Conservation (phyloP, 2,888 invertebrate genomes). For the Cerceris ruficornis region DNA sequence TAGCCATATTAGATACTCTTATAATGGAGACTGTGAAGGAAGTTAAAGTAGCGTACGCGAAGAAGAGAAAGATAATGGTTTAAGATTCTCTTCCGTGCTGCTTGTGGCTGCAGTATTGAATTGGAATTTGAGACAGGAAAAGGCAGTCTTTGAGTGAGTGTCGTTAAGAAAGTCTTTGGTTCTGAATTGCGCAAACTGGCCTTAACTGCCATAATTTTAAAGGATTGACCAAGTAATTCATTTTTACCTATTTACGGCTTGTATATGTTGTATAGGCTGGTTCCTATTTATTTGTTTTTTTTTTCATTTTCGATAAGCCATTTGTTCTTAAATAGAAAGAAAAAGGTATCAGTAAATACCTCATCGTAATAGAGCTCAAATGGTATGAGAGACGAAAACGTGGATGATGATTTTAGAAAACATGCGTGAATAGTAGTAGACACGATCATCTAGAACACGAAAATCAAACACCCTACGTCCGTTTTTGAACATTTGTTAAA, state of each 20-base stretch:
- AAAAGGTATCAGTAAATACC: conserved; percentile 17
- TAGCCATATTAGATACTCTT: conserved; percentile 77
- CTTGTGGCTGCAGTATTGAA: background rate
- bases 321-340: conserved; percentile 27
- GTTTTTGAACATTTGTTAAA: conserved; percentile 47
- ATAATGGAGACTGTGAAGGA: conserved; percentile 76
- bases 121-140: background rate
- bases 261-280: conserved; percentile 63
- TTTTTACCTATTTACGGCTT: conserved; percentile 18
- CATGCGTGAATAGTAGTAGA: conserved; percentile 37
- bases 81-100: conserved; percentile 11
- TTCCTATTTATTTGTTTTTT: conserved; percentile 71
- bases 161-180: background rate
- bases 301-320: conserved; percentile 26
- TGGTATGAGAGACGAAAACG: conserved; percentile 21
- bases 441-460: conserved; percentile 25
- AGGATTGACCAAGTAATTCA: conserved; percentile 30
- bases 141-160: background rate
- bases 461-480: conserved; percentile 59
- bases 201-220: conserved; percentile 43
- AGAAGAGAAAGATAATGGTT: conserved; percentile 72
- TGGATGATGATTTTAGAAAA: conserved; percentile 20
- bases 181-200: conserved; percentile 29
- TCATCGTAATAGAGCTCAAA: conserved; percentile 20
- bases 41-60: conserved; percentile 76